Evolutionary conservation across 1,140 invertebrate genomes (phyloP).

Genomic region (Colletes latitarsis): DNA sequence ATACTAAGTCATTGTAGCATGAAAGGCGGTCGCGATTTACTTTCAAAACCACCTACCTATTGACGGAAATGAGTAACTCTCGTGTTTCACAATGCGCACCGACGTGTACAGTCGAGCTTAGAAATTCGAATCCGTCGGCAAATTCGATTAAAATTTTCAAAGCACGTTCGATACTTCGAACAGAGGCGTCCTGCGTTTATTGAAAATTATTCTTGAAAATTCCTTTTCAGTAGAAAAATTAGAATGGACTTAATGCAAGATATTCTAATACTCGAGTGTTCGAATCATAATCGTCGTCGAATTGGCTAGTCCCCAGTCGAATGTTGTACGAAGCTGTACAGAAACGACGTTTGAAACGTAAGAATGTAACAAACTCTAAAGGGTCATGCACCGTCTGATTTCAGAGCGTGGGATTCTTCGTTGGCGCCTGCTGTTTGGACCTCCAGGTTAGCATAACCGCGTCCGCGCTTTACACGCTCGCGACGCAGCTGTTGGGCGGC

Average conservation of each 20-base stretch:
- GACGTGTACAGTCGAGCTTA: not conserved
- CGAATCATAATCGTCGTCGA: too few relatives aligned
- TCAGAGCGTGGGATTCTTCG: constrained; percentile 91
- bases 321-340: too few relatives aligned
- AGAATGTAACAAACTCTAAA: not conserved
- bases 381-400: not conserved
- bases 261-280: too few relatives aligned
- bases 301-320: too few relatives aligned
- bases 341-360: too few relatives aligned
- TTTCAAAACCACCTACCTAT: constrained; percentile 54
- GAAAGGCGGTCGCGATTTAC: constrained; percentile 50
- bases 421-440: constrained; percentile 91
- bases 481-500: constrained; percentile 91
- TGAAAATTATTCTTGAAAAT: too few relatives aligned
- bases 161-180: not conserved
- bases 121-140: not conserved
- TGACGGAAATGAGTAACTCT: constrained; percentile 48
- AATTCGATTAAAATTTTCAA: not conserved
- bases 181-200: too few relatives aligned
- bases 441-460: constrained; percentile 91
- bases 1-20: constrained; percentile 28
- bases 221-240: too few relatives aligned
- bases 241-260: too few relatives aligned
- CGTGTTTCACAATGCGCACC: constrained; percentile 31
- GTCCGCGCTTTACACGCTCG: constrained; percentile 90